Evolutionary conservation across 2,113 vertebrate genomes (phyloP), one percentile per base, ranked within the genome.

Genomic region (Triplophysa dalaica): DNA sequence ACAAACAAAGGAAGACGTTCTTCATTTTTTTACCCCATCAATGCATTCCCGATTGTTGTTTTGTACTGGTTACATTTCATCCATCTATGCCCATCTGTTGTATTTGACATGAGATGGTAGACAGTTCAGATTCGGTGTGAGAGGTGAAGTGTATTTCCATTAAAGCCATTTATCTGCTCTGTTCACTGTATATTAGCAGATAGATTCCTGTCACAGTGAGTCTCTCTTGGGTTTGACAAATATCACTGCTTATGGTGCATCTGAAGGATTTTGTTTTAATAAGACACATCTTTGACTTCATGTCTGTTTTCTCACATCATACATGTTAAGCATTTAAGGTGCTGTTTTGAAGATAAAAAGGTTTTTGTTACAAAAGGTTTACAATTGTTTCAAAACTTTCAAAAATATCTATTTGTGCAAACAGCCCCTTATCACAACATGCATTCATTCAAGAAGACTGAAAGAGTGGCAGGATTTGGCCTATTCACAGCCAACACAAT

Each of bases 401-500:
- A 16, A 52, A 13, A 0, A 13, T 14, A 52, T 52, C 12, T 4
- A 52, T 8, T 43, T 43, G 41, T 29, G 29, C 29, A 29, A 29
- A 29, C 29, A 29, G 29, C 29, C 43, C 22, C 13, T 8, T 4
- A 61, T 45, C 11, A 48, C 11, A 80, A 21, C 70, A 60, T 8
- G 41, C 7, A 5, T 22, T 60, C 3, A 68, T 68, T 61, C 67
- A 16, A 10, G 14, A 21, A 26, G n/a, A 67, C 64, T n/a, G 41
- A 19, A 21, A 82, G 86, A 87, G 78, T 88, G 87, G 83, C 87
- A 89, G 87, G 4, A 80, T 82, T 56, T 86, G 19, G 89, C 87
- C 86, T 69, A 70, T 77, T 86, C 88, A 86, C 80, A 87, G 62
- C 29, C 67, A 85, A 83, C 85, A 81, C 86, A 74, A 43, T 86